A percentile compares a stretch with the other conserved stretches of the same genome.
These are phyloP conservation scores for Lithobates pipiens DNA, from an alignment of 2,797 vertebrate genomes.

Conservation along the genomic window DNA sequence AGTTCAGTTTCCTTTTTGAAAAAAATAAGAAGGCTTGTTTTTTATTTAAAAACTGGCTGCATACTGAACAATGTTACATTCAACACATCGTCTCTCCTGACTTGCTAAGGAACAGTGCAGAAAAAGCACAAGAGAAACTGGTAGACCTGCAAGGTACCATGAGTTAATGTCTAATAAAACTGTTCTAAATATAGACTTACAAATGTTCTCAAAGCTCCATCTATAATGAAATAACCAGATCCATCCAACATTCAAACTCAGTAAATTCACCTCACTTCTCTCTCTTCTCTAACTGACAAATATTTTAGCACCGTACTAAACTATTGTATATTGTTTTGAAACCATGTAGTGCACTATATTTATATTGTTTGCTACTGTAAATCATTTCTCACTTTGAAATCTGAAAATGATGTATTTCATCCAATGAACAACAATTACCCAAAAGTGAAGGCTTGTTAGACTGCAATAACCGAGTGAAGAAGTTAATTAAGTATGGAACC, in stretches of 20 bases:
- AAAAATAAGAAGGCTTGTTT: no score
- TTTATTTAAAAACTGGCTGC: no score
- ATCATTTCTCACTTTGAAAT: conserved; percentile 1
- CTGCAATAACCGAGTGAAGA: neutral
- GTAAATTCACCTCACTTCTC: neutral
- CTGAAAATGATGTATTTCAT: conserved; percentile 16
- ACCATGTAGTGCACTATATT: conserved; percentile 30
- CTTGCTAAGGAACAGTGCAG: no score
- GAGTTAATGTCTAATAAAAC: no score
- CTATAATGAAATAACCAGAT: neutral
- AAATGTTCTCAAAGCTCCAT: no score
- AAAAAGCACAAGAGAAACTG: no score
- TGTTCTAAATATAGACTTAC: no score
- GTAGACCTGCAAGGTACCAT: no score
- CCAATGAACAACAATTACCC: conserved; percentile 33
- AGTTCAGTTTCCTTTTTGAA: no score
- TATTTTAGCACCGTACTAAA: neutral
- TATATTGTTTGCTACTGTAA: neutral
- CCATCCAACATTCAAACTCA: neutral
- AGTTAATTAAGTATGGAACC: neutral
- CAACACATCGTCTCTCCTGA: no score
- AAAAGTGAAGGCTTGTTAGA: neutral
- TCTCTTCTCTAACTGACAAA: neutral
- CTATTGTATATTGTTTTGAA: conserved; percentile 4
- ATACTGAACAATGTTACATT: no score